Evolutionary conservation across 1,140 invertebrate genomes (phyloP), one percentile per base, ranked within the genome.

Genomic region (Plutomurus gul): DNA sequence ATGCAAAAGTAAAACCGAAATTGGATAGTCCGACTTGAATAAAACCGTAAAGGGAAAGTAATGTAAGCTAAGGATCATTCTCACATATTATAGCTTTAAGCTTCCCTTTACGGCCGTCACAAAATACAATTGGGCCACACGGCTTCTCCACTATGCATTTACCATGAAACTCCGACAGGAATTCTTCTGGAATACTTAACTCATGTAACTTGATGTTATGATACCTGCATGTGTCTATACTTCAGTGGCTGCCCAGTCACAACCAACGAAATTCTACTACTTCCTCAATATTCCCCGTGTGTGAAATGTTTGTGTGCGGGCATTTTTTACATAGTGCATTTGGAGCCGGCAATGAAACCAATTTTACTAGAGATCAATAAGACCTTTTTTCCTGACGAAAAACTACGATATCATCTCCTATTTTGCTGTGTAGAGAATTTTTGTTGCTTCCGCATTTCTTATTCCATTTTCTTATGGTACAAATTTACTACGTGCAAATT

Each of bases 11-110:
- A 65, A 65, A 65, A 65, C 56, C 56, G 56, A 65, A 65, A 65
- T 65, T 65, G 56, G 56, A 65, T 65, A 65, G 70, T 72, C 70
- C 30, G 70, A 72, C 36, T 40, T 72, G 70, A 72, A 72, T 72
- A 46, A 43, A 72, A 72, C 70, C 70, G 56, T 65, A 65, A 65
- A 65, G 56, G 36, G 56, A 65, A 65, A 65, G 56, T 65, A 65
- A 65, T 65, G 56, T 30, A 65, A 65, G 27, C 56, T 30, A 27
- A 65, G 56, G 22, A 65, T 65, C 56, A 65, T 65, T 65, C 56
- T 65, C 56, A 65, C 27, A 65, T 65, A 65, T 65, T 65, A 65
- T 65, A 65, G 56, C 56, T 65, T 65, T 65, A 65, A 65, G 56
- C 56, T 65, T 65, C 56, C 56, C 27, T 65, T 65, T 65, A 65